Base-by-base conservation (phyloP, 1,140 invertebrate species). In the Nymphalis io region DNA sequence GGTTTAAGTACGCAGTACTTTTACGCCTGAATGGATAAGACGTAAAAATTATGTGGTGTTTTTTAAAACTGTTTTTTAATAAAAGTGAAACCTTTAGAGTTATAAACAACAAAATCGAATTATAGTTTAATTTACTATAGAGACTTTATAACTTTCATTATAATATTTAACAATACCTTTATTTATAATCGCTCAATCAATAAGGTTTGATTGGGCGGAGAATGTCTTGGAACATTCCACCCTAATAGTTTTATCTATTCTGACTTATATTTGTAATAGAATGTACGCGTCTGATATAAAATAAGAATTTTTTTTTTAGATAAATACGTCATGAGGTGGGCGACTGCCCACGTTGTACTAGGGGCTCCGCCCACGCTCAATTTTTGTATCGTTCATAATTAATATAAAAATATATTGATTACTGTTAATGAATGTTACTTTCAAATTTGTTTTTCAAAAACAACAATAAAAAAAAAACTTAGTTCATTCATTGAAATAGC, bases 1-100 rank as follows among this genome's bases (percentile, higher is more conserved):
- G 80, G 79, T 80, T 76, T 76, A 73, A 67, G 60, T 79, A 63
- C 77, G 70, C 69, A 64, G 76, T 80, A 81, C 75, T 83, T 80
- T 79, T 76, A 84, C 79, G 79, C 73, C 66, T 72, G 66, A 76
- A 75, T 76, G 78, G 65, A 55, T 21, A 12, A 60, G 60, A 67
- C 44, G 40, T 48, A 55, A 55, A 20, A 55, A 12, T 51, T 21
- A 21, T 51, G 21, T 15, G 21, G 23, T 27, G 3, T 15, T 55
- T 51, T 51, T 20, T 6, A 11, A 10, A 18, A 48, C 5, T 48
- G n/a, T 48, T 0, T 42, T 33, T 2, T 33, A 8, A 33, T 8
- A 33, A 33, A 1, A 33, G 6, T 8, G 0, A 23, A 1, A 23
- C 23, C 1, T 23, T 8, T 8, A 33, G 6, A 3, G 27, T 33